Base-by-base conservation (phyloP, 2,113 vertebrate genomes). In the Cisticola juncidis region DNA sequence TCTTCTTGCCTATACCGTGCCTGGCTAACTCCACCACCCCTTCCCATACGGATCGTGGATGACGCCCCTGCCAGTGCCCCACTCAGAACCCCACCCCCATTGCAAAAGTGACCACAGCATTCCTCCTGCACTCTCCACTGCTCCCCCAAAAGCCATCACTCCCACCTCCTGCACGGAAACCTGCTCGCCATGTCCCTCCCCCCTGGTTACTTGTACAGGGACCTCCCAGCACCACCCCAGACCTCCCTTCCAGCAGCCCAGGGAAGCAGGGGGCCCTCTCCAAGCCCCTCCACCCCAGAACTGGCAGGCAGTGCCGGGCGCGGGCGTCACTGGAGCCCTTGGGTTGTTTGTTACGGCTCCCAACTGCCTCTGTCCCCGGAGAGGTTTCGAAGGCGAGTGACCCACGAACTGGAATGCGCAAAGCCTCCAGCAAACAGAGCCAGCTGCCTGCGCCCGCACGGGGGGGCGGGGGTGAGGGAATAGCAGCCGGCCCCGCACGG, bases 361-460 rank as follows among this genome's bases (percentile, higher is more conserved):
- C 86, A 86, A 73, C 94, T 90, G 92, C 95, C 95, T 86, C 71
- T 12, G 81, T 95, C 94, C 93, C 96, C 36, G 70, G 86, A 93
- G 93, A 92, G 94, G 86, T 93, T 92, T 93, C 47, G 84, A 94
- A 97, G 95, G 94, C 90, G 81, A 95, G 86, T 95, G 94, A 94
- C 95, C 96, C 96, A 95, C 90, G 92, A 96, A 94, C 88, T 95
- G 94, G 90, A 95, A 96, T 97, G 94, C 12, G 72, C 96, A 94
- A 94, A 96, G 94, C 96, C 96, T 95, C 95, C 94, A 96, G 97
- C 93, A 93, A 97, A 88, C 92, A 89, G 65, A 92, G 96, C 90
- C 96, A 95, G 97, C 96, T 94, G 95, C 95, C 94, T 77, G 94
- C 51, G 25, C 92, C 93, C 84, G 88, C 12, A 19, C 58, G 79